phyloP scores from a whole-genome alignment of 2,888 invertebrate species.

The Brachyptera putata region DNA sequence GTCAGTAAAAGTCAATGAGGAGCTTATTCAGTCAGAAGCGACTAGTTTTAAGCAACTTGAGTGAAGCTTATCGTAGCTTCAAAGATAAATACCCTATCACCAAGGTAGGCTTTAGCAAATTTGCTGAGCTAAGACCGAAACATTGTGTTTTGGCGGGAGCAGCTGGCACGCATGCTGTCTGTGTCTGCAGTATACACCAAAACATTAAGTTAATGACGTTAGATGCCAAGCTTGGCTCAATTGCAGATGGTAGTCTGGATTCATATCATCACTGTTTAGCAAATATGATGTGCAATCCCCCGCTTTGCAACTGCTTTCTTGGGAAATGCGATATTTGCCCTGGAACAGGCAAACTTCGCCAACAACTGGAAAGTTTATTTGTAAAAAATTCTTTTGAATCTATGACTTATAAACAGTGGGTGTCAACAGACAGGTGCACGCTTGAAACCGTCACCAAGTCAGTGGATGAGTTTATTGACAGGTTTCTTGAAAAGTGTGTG shows the following conservation, averaged over 20 bases:
- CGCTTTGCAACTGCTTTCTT: neutral
- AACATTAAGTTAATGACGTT: too few species aligned
- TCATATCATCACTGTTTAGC: too few species aligned
- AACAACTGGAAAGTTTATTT: neutral
- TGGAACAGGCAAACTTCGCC: neutral
- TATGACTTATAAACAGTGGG: constrained; percentile 3
- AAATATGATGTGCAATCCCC: neutral
- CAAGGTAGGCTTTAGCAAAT: too few species aligned
- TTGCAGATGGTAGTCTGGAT: too few species aligned
- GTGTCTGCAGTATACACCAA: neutral
- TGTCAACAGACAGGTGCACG: neutral
- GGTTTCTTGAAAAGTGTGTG: neutral
- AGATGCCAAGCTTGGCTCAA: too few species aligned
- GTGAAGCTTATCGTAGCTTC: too few species aligned
- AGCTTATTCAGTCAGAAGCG: too few species aligned
- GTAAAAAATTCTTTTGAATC: neutral
- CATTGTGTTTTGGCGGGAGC: neutral
- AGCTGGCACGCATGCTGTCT: neutral
- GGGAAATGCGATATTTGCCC: neutral
- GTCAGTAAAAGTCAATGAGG: too few species aligned
- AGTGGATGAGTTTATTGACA: constrained; percentile 1
- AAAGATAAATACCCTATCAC: constrained; percentile 8
- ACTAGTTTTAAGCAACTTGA: too few species aligned
- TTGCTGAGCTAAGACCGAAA: neutral
- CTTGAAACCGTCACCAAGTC: neutral